Evolutionary conservation across 2,113 vertebrate species (phyloP), one percentile per base, ranked within the genome.

Genomic region (Percopsis transmontana): DNA sequence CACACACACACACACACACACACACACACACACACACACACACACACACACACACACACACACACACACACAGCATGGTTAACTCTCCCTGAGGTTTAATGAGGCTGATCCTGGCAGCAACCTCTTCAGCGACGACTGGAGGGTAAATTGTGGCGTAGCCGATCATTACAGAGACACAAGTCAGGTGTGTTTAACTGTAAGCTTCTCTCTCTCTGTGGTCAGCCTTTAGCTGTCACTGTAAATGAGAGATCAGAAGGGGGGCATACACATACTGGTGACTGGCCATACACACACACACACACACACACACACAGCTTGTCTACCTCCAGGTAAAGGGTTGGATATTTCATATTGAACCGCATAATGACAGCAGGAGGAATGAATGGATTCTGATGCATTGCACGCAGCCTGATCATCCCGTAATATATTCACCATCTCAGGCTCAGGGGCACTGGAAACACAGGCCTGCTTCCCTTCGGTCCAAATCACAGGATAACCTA

Each of bases 291-390:
- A 65, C 38, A 59, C 58, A 59, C 16, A 56, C 53, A 58, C 38
- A 39, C 39, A 18, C n/a, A 19, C 33, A 14, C 57, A 59, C 38
- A 42, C 12, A 59, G 13, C n/a, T n/a, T n/a, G 24, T 60, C 5
- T 0, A 16, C 76, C 82, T 79, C 61, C 61, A 83, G 74, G 87
- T 88, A 74, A 83, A 72, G 67, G 74, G 66, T 63, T 85, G 74
- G 84, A 89, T 88, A 86, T 91, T 88, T 90, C 76, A 91, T 84
- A 81, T 78, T 56, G 58, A 69, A 71, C 77, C 74, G 2, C 45
- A 48, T 18, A 8, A 48, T 2, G 14, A 21, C 27, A 77, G 70
- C 70, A 53, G 9, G 57, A 72, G 59, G 69, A 83, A 81, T 83
- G 69, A 83, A 81, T 83, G 72, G 71, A 80, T 85, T 81, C 83